phyloP scores from a whole-genome alignment of 2,888 invertebrate genomes.

The Hymenopus coronatus region DNA sequence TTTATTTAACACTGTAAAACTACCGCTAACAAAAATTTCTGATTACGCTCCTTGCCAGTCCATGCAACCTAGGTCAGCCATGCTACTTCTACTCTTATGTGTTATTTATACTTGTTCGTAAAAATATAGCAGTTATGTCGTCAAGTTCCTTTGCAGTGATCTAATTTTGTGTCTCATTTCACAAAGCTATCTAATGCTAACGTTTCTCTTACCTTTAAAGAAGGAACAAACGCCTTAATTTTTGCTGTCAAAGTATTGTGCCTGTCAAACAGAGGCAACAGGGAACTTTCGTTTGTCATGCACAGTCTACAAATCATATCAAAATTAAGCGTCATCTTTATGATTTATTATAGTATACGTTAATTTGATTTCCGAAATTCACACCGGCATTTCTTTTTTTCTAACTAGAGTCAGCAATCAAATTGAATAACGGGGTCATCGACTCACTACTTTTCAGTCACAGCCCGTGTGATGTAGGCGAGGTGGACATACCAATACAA shows the following conservation, averaged over 20 bases:
- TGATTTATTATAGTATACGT: neutral
- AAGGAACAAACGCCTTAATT: neutral
- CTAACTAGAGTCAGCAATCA: neutral
- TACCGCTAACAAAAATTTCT: neutral
- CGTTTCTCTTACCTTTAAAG: neutral
- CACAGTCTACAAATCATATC: constrained; percentile 3
- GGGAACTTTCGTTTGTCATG: neutral
- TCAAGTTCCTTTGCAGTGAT: neutral
- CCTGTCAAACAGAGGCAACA: constrained; percentile 11
- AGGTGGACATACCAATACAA: neutral
- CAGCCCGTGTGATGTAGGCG: neutral
- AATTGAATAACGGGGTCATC: neutral
- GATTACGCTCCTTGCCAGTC: neutral
- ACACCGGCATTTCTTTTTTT: neutral
- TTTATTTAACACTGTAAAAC: neutral
- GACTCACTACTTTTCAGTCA: neutral
- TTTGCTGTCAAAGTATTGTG: constrained; percentile 1
- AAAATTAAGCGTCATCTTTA: constrained; percentile 1
- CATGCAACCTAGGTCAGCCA: neutral
- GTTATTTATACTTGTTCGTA: neutral
- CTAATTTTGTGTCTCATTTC: neutral
- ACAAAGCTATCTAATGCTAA: neutral
- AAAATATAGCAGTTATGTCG: neutral
- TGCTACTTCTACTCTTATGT: neutral
- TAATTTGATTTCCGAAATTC: neutral